Evolutionary conservation across 2,113 vertebrate species (phyloP).

Genomic region (Notiomystis cincta): DNA sequence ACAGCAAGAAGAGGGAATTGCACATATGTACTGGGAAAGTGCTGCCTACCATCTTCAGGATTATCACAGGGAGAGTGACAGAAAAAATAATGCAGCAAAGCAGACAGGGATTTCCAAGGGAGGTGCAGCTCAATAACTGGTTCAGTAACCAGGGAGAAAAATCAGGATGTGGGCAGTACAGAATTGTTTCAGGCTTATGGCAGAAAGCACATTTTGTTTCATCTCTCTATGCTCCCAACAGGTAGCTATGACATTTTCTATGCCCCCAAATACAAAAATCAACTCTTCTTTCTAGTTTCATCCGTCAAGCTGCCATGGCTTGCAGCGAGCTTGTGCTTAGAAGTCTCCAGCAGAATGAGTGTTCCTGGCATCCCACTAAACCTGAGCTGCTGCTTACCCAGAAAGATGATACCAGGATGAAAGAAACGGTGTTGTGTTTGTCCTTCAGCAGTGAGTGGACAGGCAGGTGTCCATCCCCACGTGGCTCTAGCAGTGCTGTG

Average conservation of each 20-base stretch:
- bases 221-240: neutral
- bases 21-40: fast-evolving
- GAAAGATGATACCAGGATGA: fast-evolving
- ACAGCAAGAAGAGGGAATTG: neutral
- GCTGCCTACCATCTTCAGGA: neutral
- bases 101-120: neutral
- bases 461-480: neutral
- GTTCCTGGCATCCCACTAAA: neutral
- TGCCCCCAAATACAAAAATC: neutral
- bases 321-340: neutral
- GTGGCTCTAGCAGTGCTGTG: neutral
- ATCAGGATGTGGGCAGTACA: fast-evolving
- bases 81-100: neutral
- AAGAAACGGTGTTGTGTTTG: fast-evolving
- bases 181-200: neutral
- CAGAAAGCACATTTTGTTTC: neutral
- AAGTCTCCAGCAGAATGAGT: neutral
- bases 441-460: neutral
- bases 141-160: neutral
- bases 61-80: neutral
- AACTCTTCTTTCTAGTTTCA: neutral
- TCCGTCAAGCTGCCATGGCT: neutral
- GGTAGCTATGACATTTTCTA: neutral
- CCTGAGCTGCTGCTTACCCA: neutral
- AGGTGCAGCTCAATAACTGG: neutral